Evolutionary conservation across 92 coral and sea anemone genomes (phyloP).

Genomic region (Montipora capitata): DNA sequence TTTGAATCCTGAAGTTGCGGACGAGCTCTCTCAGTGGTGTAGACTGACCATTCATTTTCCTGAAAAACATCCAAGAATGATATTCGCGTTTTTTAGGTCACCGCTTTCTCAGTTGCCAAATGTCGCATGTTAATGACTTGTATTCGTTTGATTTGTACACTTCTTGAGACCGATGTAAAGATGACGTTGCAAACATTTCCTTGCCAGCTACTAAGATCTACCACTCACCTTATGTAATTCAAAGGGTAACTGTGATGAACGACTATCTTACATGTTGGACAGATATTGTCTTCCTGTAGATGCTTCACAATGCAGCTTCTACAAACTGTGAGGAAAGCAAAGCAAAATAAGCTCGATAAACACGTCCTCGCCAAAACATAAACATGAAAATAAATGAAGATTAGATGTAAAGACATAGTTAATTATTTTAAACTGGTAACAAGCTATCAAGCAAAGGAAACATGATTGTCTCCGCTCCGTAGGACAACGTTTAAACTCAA

Average conservation of each 20-base stretch:
- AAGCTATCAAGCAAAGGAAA: not conserved
- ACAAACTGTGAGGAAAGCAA: slow-evolving; percentile 79
- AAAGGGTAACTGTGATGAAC: slow-evolving; percentile 98
- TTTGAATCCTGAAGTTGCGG: not conserved
- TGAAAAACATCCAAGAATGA: not conserved
- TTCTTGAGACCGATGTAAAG: not conserved
- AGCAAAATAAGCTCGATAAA: slow-evolving; percentile 36
- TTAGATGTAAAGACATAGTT: not conserved
- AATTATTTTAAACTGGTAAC: not conserved
- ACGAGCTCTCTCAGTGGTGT: not conserved
- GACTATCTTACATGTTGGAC: slow-evolving; percentile 92
- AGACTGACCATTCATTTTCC: not conserved
- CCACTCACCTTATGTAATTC: slow-evolving; percentile 94
- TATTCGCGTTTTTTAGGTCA: not conserved
- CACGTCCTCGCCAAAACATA: slow-evolving; percentile 30
- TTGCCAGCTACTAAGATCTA: not conserved
- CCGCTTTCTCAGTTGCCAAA: slow-evolving; percentile 6
- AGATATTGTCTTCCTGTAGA: slow-evolving; percentile 86
- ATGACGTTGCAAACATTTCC: not conserved
- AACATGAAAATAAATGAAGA: not conserved
- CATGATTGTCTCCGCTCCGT: not conserved
- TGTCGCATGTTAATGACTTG: slow-evolving; percentile 19
- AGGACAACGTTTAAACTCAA: not conserved
- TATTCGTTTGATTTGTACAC: not conserved
- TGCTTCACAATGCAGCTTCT: slow-evolving; percentile 97